Evolutionary conservation across 2,888 invertebrate species (phyloP), one percentile per base, ranked within the genome.

Genomic region (Ceramica pisi): DNA sequence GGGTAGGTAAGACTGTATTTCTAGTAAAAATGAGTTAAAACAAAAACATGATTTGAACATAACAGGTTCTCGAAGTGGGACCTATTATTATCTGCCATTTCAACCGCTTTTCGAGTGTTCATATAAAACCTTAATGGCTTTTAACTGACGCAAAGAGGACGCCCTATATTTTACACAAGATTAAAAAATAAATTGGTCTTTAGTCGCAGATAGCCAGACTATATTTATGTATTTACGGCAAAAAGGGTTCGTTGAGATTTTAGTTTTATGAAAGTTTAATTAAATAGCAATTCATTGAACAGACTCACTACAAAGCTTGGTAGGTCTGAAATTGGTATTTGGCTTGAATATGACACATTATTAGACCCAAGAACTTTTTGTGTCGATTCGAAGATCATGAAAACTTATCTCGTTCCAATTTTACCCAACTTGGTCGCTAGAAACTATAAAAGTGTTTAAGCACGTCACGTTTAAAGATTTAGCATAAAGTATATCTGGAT

Each of bases 141-240:
- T 53, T 60, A 23, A 44, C 23, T 38, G 14, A 1, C 21, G 8
- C 21, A 2, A 71, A 48, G 14, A 31, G 46, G 16, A 31, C n/a
- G 8, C 41, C 16, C 2, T 21, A 2, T 23, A 8, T 31, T 66
- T 56, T 38, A 35, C 5, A 48, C 48, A 26, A 23, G 3, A 21
- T 48, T 4, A 26, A 57, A 63, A 23, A 50, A 41, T 16, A 35
- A 56, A 55, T 51, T 62, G 1, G 19, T 5, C 2, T 38, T 57
- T 41, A 62, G 50, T 50, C 26, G 51, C 57, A 64, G 44, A 19
- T 57, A 67, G 19, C 19, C 19, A 57, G 64, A 62, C 55, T 63
- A 50, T 61, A 31, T 31, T 50, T 62, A 23, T 57, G 55, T 57
- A 46, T 60, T 53, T 26, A 23, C 14, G 4, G 21, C 12, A 23